These are phyloP conservation scores for Stichopus horrens DNA, from an alignment of 53 echinoderm and acorn worm species.

Conservation along the genomic window DNA sequence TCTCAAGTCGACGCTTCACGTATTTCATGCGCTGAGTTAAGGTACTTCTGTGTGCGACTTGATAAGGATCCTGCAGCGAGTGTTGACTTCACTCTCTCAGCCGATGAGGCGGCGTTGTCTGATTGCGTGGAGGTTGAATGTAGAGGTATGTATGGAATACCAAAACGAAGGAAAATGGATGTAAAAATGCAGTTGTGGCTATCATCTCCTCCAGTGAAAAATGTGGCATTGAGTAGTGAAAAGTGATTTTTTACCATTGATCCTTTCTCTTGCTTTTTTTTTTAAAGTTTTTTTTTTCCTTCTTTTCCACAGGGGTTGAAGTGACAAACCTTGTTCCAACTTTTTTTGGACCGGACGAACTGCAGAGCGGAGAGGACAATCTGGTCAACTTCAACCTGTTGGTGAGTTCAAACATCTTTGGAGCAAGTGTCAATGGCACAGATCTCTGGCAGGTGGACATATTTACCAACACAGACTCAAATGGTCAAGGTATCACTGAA, in stretches of 20 bases:
- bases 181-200: no score
- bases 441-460: slow-evolving; percentile 82
- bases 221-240: no score
- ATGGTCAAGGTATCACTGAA: slow-evolving; percentile 46
- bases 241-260: not conserved
- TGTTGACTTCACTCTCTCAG: slow-evolving; percentile 61
- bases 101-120: not conserved
- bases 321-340: slow-evolving; percentile 55
- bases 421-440: slow-evolving; percentile 63
- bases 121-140: slow-evolving; percentile 59
- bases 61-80: slow-evolving; percentile 53
- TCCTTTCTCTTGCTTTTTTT: not conserved
- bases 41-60: slow-evolving; percentile 65
- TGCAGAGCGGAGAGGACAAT: slow-evolving; percentile 62
- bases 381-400: slow-evolving; percentile 57
- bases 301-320: slow-evolving; percentile 62
- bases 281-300: not conserved
- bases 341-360: slow-evolving; percentile 47
- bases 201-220: no score
- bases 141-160: slow-evolving; percentile 48
- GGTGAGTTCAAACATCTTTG: slow-evolving; percentile 50
- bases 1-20: slow-evolving; percentile 13
- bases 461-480: slow-evolving; percentile 56
- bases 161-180: not conserved
- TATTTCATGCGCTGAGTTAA: slow-evolving; percentile 47